phyloP scores from a whole-genome alignment of 2,113 vertebrate species.

The Philantomba maxwellii region DNA sequence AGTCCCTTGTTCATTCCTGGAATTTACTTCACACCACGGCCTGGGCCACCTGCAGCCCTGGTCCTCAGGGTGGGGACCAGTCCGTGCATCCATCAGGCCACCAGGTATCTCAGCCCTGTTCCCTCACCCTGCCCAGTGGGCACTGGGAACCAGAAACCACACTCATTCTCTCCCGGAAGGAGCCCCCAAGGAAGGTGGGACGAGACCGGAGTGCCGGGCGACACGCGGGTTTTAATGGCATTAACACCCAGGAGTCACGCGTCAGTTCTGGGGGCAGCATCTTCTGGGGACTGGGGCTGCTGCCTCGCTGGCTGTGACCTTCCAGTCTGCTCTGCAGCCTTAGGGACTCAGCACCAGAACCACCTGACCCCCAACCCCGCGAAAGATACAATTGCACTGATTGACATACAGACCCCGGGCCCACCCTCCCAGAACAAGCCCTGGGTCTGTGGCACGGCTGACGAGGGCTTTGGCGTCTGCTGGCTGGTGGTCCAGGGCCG shows the following conservation, averaged over 20 bases:
- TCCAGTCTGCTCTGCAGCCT: background rate
- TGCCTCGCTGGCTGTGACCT: background rate
- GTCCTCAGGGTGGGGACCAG: background rate
- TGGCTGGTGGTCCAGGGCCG: background rate
- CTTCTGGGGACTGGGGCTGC: background rate
- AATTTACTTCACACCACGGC: background rate
- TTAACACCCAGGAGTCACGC: constrained; percentile 70
- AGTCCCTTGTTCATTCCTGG: background rate
- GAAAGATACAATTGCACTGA: constrained; percentile 77
- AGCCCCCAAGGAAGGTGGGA: constrained; percentile 13
- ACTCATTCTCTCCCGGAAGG: background rate
- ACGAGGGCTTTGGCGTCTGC: constrained; percentile 23
- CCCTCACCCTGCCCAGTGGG: background rate
- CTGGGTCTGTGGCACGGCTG: constrained; percentile 42
- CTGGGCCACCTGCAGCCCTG: no score
- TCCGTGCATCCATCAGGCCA: background rate
- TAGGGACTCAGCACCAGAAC: background rate
- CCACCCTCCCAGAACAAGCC: constrained; percentile 66
- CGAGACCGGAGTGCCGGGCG: background rate
- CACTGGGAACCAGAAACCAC: background rate
- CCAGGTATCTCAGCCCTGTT: background rate
- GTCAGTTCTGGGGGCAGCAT: constrained; percentile 60
- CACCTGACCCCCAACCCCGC: constrained; percentile 8
- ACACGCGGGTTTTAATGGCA: constrained; percentile 78
- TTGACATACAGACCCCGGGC: constrained; percentile 55